These are phyloP conservation scores for Gasterosteus nipponicus DNA, from an alignment of 2,113 vertebrate species.

Conservation along the genomic window DNA sequence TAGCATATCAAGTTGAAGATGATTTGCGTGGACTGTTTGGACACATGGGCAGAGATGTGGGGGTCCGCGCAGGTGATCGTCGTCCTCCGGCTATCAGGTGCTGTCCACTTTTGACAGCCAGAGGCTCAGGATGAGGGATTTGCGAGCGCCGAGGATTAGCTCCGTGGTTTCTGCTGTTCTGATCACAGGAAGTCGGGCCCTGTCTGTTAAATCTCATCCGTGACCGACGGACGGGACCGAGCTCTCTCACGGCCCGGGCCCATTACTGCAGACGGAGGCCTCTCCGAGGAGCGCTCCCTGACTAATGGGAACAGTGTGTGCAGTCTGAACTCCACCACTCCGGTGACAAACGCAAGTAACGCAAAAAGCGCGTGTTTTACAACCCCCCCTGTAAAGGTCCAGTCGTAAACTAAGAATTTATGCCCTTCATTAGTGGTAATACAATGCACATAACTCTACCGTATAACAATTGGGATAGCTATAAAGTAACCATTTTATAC, in stretches of 20 bases:
- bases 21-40: background rate
- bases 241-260: slow-evolving; percentile 68
- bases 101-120: slow-evolving; percentile 27
- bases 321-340: slow-evolving; percentile 77
- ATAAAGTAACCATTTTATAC: slow-evolving; percentile 85
- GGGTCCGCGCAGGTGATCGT: slow-evolving; percentile 30
- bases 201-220: slow-evolving; percentile 80
- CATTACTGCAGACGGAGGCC: slow-evolving; percentile 69
- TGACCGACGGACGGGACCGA: slow-evolving; percentile 60
- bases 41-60: slow-evolving; percentile 25
- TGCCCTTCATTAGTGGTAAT: slow-evolving; percentile 85
- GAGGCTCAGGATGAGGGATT: slow-evolving; percentile 54
- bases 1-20: slow-evolving; percentile 8
- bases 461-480: slow-evolving; percentile 85
- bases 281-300: slow-evolving; percentile 68
- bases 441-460: slow-evolving; percentile 87
- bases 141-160: slow-evolving; percentile 64
- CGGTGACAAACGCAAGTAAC: slow-evolving; percentile 80
- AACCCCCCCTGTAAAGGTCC: slow-evolving; percentile 79
- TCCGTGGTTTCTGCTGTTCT: slow-evolving; percentile 57
- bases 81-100: slow-evolving; percentile 35
- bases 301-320: slow-evolving; percentile 84
- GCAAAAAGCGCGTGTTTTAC: slow-evolving; percentile 85
- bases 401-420: slow-evolving; percentile 86
- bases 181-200: slow-evolving; percentile 69